These are phyloP conservation scores for Colletes latitarsis DNA, from an alignment of 1,140 invertebrate species.

Conservation along the genomic window DNA sequence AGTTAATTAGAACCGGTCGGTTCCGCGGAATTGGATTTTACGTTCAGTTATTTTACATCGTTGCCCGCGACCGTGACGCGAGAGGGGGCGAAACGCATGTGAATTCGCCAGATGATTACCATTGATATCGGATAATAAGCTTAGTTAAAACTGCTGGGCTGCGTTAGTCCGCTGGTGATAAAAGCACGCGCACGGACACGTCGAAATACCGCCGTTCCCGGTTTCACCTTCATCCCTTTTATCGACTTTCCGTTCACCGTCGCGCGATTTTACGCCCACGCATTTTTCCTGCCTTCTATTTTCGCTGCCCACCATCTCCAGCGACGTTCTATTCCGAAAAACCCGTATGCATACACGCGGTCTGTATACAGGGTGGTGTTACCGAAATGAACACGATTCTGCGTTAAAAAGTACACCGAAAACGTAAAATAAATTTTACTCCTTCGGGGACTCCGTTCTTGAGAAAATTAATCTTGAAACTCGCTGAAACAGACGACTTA, in stretches of 20 bases:
- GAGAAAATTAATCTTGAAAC: background rate
- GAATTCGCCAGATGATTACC: slow-evolving; percentile 74
- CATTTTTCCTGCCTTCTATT: background rate
- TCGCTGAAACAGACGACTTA: background rate
- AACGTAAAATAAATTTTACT: no score
- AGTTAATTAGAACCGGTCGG: slow-evolving; percentile 58
- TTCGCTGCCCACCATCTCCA: slow-evolving; percentile 5
- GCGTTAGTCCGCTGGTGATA: slow-evolving; percentile 15
- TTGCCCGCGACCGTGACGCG: slow-evolving; percentile 10
- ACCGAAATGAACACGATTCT: no score
- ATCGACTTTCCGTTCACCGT: slow-evolving; percentile 6
- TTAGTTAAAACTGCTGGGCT: slow-evolving; percentile 67
- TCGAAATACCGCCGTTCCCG: slow-evolving; percentile 31
- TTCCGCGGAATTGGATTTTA: slow-evolving; percentile 61
- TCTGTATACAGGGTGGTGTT: background rate
- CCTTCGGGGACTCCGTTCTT: no score
- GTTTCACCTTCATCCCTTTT: slow-evolving; percentile 26
- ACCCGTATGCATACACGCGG: background rate
- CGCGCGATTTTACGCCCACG: slow-evolving; percentile 1
- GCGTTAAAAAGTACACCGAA: no score
- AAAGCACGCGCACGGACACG: slow-evolving; percentile 27
- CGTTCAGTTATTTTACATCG: slow-evolving; percentile 64
- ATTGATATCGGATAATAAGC: slow-evolving; percentile 75
- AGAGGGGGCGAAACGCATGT: slow-evolving; percentile 55
- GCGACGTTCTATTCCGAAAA: background rate